Evolutionary conservation across 1,140 invertebrate genomes (phyloP).

Genomic region (Pentalonia nigronervosa): DNA sequence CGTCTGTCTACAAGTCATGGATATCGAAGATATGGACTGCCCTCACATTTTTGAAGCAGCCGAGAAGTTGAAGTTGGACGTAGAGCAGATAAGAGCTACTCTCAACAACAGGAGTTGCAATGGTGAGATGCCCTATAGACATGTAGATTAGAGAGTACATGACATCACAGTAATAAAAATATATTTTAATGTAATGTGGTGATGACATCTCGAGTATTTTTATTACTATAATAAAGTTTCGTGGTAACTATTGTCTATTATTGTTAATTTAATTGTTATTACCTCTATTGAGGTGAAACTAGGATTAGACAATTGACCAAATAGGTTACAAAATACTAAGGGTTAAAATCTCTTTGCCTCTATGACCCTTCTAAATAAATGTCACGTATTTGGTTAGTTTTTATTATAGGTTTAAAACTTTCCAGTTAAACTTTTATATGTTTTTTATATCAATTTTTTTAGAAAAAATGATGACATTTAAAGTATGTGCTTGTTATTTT

Average conservation of each 20-base stretch:
- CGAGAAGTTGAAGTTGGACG: slow-evolving; percentile 11
- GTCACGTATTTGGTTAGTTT: neutral
- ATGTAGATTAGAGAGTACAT: neutral
- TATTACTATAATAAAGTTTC: neutral
- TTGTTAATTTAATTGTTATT: neutral
- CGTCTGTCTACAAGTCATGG: neutral
- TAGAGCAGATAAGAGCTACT: slow-evolving; percentile 13
- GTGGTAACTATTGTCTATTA: neutral
- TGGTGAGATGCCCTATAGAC: neutral
- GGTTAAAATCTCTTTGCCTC: neutral
- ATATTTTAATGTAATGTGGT: neutral
- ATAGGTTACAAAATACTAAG: neutral
- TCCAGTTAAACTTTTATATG: neutral
- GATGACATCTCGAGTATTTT: neutral
- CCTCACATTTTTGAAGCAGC: slow-evolving; percentile 4
- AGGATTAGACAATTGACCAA: neutral
- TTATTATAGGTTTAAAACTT: neutral
- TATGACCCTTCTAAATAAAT: neutral
- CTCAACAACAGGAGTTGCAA: slow-evolving; percentile 51
- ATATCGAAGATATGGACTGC: slow-evolving; percentile 29
- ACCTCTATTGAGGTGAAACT: neutral
- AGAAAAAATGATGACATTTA: neutral
- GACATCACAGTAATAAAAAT: neutral
- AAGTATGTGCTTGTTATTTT: neutral
- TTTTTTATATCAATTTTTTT: neutral